phyloP scores from a whole-genome alignment of 2,113 vertebrate species.

The Leucosticte australis region DNA sequence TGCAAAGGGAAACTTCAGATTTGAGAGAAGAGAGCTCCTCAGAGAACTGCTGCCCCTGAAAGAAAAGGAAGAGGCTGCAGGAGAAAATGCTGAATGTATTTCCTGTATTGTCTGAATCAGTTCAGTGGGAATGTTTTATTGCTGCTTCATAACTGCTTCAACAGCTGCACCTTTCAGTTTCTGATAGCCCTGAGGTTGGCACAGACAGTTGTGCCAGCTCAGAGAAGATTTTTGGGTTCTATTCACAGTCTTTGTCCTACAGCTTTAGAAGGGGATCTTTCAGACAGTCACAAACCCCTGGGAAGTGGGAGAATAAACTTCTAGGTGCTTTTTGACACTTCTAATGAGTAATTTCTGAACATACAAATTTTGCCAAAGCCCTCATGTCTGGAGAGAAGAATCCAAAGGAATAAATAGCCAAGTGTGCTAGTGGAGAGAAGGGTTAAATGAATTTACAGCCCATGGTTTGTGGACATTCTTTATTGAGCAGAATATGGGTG shows the following conservation, averaged over 20 bases:
- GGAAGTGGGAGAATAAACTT: neutral
- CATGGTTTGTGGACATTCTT: neutral
- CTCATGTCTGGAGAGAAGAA: neutral
- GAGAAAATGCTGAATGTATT: neutral
- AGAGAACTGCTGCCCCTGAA: neutral
- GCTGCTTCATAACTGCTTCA: neutral
- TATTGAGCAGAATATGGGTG: neutral
- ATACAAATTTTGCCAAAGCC: neutral
- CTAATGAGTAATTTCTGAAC: neutral
- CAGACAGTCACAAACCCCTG: neutral
- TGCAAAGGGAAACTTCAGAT: neutral
- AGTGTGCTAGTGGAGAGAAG: neutral
- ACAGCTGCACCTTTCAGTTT: rapidly evolving
- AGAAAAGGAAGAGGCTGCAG: neutral
- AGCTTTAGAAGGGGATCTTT: neutral
- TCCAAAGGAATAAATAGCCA: neutral
- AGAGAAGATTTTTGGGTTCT: neutral
- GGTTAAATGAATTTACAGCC: neutral
- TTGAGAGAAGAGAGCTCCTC: neutral
- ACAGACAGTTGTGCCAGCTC: neutral
- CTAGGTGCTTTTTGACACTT: neutral
- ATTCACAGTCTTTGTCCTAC: neutral
- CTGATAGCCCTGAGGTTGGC: neutral
- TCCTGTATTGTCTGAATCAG: neutral
- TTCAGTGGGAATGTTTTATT: neutral